Evolutionary conservation across 2,888 invertebrate species (phyloP).

Genomic region (Drosophila kuntzei): DNA sequence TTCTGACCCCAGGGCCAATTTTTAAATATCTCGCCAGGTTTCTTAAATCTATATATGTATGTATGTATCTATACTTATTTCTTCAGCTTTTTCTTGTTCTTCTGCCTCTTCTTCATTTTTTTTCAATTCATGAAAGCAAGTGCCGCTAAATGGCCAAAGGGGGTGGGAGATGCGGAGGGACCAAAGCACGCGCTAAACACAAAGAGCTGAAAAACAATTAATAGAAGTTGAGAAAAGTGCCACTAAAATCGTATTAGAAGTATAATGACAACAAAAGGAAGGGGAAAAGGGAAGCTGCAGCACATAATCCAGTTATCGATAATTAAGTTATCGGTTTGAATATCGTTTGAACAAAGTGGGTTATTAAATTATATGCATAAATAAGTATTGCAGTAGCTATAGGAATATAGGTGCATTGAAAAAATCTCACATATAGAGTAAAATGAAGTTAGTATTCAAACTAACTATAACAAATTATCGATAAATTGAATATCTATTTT

Average conservation of each 20-base stretch:
- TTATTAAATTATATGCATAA: neutral
- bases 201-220: conserved; percentile 55
- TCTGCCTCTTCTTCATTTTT: neutral
- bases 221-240: conserved; percentile 39
- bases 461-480: too few species aligned
- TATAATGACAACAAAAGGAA: neutral
- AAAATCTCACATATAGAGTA: too few species aligned
- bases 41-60: conserved; percentile 29
- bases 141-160: conserved; percentile 74
- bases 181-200: conserved; percentile 63
- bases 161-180: conserved; percentile 33
- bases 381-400: neutral
- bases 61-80: conserved; percentile 26
- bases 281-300: neutral
- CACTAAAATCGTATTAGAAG: conserved; percentile 45
- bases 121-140: conserved; percentile 68
- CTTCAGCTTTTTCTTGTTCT: neutral
- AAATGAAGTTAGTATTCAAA: too few species aligned
- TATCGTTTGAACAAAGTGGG: neutral
- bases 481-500: too few species aligned
- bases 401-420: neutral
- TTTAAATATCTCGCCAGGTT: conserved; percentile 31
- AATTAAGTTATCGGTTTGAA: neutral
- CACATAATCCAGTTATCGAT: neutral
- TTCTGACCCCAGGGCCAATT: conserved; percentile 60